Percentiles rank a stretch among this genome's conserved stretches.
These are phyloP conservation scores for Cyclina sinensis DNA, from an alignment of 1,140 invertebrate species.

Conservation along the genomic window DNA sequence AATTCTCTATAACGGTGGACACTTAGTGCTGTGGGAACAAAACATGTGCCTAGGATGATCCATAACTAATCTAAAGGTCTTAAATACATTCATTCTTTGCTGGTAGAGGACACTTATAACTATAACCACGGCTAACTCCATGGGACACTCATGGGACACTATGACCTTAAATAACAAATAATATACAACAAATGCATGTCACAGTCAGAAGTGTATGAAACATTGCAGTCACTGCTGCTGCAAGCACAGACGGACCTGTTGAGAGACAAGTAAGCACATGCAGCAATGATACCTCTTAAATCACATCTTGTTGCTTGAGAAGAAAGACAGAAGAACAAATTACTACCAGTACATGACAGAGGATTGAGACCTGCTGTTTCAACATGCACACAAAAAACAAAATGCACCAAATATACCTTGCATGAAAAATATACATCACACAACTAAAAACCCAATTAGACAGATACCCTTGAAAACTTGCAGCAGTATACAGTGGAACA, in stretches of 20 bases:
- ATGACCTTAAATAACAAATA: no score
- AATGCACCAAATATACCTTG: background rate
- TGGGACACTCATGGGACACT: no score
- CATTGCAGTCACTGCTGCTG: background rate
- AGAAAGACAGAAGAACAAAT: background rate
- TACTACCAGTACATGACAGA: background rate
- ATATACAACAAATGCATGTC: no score
- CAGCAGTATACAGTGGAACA: no score
- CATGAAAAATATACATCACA: background rate
- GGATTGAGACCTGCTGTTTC: background rate
- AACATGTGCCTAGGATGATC: no score
- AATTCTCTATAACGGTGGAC: no score
- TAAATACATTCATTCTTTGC: no score
- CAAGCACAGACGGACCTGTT: background rate
- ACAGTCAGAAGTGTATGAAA: background rate
- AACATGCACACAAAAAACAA: background rate
- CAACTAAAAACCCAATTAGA: background rate
- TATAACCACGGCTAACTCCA: no score
- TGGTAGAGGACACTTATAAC: no score
- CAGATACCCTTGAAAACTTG: no score
- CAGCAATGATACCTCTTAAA: slow-evolving; percentile 15
- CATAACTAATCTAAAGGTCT: no score
- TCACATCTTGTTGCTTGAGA: slow-evolving; percentile 29
- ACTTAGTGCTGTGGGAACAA: no score
- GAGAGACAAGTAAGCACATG: slow-evolving; percentile 13